Percentiles rank a stretch among this genome's conserved stretches.
These are phyloP conservation scores for Odontamblyopus rebecca DNA, from an alignment of 2,797 vertebrate species.

Conservation along the genomic window DNA sequence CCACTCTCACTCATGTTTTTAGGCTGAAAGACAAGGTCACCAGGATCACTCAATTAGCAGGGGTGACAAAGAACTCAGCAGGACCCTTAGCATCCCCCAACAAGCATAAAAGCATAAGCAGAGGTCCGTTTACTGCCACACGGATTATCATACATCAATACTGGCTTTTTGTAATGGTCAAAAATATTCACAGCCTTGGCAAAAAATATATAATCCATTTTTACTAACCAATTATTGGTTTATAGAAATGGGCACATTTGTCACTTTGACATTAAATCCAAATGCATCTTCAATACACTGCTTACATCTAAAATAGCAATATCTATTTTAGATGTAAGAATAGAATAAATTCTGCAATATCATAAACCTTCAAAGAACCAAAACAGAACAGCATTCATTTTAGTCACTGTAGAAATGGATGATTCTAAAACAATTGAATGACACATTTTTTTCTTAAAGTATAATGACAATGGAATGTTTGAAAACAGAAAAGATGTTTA, in stretches of 20 bases:
- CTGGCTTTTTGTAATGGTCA: neutral
- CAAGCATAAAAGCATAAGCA: constrained; percentile 47
- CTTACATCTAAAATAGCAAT: constrained; percentile 15
- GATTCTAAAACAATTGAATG: neutral
- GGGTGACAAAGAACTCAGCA: constrained; percentile 72
- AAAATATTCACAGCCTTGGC: neutral
- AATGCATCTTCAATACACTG: neutral
- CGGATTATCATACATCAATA: constrained; percentile 10
- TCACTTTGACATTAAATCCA: neutral
- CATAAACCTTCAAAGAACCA: neutral
- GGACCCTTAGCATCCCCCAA: constrained; percentile 54
- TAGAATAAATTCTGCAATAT: neutral
- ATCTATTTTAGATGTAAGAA: too few relatives aligned
- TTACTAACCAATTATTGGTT: neutral
- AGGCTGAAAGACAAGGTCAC: constrained; percentile 65
- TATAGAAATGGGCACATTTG: neutral
- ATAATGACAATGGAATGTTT: too few relatives aligned
- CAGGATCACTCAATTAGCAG: constrained; percentile 73
- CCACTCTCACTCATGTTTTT: constrained; percentile 60
- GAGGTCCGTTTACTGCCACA: constrained; percentile 27
- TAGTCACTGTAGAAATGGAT: neutral
- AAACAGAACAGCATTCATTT: neutral
- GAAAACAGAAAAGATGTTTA: too few relatives aligned
- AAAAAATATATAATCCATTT: neutral
- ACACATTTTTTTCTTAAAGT: neutral